These are phyloP conservation scores for Aleiodes testaceus DNA, from an alignment of 2,888 invertebrate genomes.

Conservation along the genomic window DNA sequence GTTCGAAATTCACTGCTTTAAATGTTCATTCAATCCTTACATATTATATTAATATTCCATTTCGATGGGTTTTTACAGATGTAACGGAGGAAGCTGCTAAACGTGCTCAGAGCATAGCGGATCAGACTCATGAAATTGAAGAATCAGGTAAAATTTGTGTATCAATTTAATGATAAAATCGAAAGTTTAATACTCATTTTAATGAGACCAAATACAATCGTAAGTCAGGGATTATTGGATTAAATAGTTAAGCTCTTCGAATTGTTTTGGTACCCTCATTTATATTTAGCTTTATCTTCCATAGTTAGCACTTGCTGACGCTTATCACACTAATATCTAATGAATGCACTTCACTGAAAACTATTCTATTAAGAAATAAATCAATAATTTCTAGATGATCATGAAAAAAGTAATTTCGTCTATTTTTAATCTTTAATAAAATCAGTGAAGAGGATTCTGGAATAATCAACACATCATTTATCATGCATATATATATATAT, in stretches of 20 bases:
- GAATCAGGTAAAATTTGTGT: conserved; percentile 67
- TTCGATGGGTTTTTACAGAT: conserved; percentile 60
- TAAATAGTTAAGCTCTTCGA: conserved; percentile 29
- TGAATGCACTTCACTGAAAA: conserved; percentile 68
- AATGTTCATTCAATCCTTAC: conserved; percentile 59
- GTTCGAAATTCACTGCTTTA: conserved; percentile 68
- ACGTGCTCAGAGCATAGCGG: conserved; percentile 66
- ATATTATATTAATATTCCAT: conserved; percentile 46
- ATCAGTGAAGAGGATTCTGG: conserved; percentile 69
- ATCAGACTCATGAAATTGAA: conserved; percentile 58
- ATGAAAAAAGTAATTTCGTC: conserved; percentile 1
- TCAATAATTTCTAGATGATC: neutral
- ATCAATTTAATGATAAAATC: conserved; percentile 24
- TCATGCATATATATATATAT: conserved; percentile 24
- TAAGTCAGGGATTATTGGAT: conserved; percentile 41
- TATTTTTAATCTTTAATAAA: conserved; percentile 35
- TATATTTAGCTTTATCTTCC: conserved; percentile 74
- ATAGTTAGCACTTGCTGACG: conserved; percentile 73
- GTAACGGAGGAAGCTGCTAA: conserved; percentile 70
- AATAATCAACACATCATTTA: conserved; percentile 60
- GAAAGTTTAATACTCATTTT: conserved; percentile 34
- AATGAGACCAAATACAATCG: conserved; percentile 38
- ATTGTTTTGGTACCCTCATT: conserved; percentile 70
- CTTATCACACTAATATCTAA: conserved; percentile 69
- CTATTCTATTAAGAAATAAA: conserved; percentile 20